Percentiles rank a stretch among this genome's conserved stretches.
Conservation (phyloP, 1,140 invertebrate species). For the Diachasma alloeum region DNA sequence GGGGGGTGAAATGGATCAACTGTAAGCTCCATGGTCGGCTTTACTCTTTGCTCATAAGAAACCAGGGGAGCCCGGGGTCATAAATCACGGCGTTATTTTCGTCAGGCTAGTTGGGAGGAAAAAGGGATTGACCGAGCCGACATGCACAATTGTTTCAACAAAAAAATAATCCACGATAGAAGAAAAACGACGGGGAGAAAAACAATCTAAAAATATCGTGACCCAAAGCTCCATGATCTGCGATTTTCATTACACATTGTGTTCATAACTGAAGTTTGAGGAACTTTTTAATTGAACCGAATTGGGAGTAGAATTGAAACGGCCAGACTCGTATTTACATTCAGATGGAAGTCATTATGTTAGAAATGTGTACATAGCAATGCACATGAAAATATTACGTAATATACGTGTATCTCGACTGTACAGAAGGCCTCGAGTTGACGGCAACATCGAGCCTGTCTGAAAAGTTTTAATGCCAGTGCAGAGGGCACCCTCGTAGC, state of each 20-base stretch:
- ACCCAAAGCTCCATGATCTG: too few relatives aligned
- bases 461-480: constrained; percentile 11
- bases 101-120: constrained; percentile 1
- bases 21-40: constrained; percentile 4
- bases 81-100: constrained; percentile 25
- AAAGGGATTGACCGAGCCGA: constrained; percentile 18
- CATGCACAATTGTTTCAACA: constrained; percentile 19
- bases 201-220: background rate
- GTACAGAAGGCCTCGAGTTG: background rate
- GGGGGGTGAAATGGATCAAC: constrained; percentile 6
- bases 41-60: constrained; percentile 3
- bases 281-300: too few relatives aligned
- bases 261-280: too few relatives aligned
- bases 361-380: background rate
- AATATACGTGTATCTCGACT: background rate
- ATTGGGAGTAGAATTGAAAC: too few relatives aligned
- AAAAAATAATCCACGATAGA: background rate
- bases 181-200: background rate
- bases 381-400: background rate
- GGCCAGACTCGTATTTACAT: background rate
- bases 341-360: background rate
- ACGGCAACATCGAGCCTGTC: constrained; percentile 2
- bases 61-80: background rate
- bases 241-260: too few relatives aligned
- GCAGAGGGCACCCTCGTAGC: background rate